A percentile compares a stretch with the other conserved stretches of the same genome.
Evolutionary conservation across 2,113 vertebrate species (phyloP).

Genomic region (Oriolus oriolus): DNA sequence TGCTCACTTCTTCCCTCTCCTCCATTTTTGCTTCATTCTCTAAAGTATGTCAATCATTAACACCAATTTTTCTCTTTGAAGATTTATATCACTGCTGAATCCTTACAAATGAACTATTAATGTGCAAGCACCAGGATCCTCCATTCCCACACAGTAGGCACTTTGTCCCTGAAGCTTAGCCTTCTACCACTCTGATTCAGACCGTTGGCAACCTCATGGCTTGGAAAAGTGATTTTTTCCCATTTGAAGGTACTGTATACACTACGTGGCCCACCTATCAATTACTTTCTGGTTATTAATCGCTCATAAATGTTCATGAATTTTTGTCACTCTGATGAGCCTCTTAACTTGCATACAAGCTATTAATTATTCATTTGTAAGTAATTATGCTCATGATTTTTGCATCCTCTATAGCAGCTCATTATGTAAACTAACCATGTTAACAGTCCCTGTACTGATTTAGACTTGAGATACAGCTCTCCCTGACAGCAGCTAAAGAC

Average conservation of each 20-base stretch:
- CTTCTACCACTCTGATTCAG: background rate
- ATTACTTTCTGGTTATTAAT: slow-evolving; percentile 57
- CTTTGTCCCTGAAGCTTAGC: background rate
- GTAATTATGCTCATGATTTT: slow-evolving; percentile 53
- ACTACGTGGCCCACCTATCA: background rate
- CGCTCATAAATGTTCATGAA: slow-evolving; percentile 65
- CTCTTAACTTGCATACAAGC: slow-evolving; percentile 24
- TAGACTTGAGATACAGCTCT: background rate
- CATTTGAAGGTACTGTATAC: background rate
- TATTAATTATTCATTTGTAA: slow-evolving; percentile 69
- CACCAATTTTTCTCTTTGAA: background rate
- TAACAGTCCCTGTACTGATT: slow-evolving; percentile 17
- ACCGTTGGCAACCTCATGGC: background rate
- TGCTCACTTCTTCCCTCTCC: background rate
- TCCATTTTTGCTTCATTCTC: background rate
- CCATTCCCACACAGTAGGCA: background rate
- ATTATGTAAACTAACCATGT: slow-evolving; percentile 52
- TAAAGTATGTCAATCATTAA: background rate
- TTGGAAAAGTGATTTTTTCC: slow-evolving; percentile 11
- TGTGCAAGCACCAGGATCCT: background rate
- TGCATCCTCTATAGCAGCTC: slow-evolving; percentile 16
- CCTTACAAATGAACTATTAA: slow-evolving; percentile 6
- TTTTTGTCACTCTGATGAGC: slow-evolving; percentile 52
- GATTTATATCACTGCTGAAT: background rate
- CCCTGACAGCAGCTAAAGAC: background rate